These are phyloP conservation scores for Aurelia aurita complex sp. Pacific DNA, from an alignment of 30 jellyfish, hydroid and myxozoan genomes.

Conservation along the genomic window DNA sequence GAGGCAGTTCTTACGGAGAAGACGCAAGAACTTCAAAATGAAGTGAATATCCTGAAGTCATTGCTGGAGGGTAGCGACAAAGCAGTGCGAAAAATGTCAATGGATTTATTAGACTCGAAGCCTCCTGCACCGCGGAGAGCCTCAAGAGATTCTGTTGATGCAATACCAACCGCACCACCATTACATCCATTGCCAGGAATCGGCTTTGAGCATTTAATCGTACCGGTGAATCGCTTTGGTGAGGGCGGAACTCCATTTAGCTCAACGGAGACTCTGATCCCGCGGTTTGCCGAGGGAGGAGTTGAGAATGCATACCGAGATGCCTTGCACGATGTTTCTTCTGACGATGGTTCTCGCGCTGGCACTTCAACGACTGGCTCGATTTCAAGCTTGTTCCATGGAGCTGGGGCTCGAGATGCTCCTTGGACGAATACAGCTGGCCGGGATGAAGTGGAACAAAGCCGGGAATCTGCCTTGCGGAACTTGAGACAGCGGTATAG, in stretches of 20 bases:
- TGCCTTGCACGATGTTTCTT: slow-evolving; percentile 32
- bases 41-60: slow-evolving; percentile 33
- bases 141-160: slow-evolving; percentile 41
- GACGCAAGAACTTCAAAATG: slow-evolving; percentile 52
- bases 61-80: slow-evolving; percentile 39
- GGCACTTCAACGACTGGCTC: slow-evolving; percentile 48
- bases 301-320: slow-evolving; percentile 37
- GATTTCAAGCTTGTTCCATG: slow-evolving; percentile 28
- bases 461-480: slow-evolving; percentile 12
- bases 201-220: slow-evolving; percentile 2
- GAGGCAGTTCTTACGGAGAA: slow-evolving; percentile 32
- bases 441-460: slow-evolving; percentile 49
- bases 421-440: slow-evolving; percentile 19
- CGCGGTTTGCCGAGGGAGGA: slow-evolving; percentile 59
- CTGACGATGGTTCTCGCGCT: slow-evolving; percentile 57
- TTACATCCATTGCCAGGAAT: slow-evolving; percentile 12
- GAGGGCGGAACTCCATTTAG: slow-evolving; percentile 41
- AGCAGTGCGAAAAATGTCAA: slow-evolving; percentile 6
- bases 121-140: background rate
- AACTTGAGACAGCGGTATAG: slow-evolving; percentile 46
- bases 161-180: slow-evolving; percentile 33
- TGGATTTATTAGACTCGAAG: background rate
- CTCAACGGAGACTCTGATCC: slow-evolving; percentile 53
- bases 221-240: slow-evolving; percentile 11
- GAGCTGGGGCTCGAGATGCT: slow-evolving; percentile 20